Evolutionary conservation across 92 coral and sea anemone species (phyloP), one percentile per base, ranked within the genome.

Genomic region (Bergia sp.): DNA sequence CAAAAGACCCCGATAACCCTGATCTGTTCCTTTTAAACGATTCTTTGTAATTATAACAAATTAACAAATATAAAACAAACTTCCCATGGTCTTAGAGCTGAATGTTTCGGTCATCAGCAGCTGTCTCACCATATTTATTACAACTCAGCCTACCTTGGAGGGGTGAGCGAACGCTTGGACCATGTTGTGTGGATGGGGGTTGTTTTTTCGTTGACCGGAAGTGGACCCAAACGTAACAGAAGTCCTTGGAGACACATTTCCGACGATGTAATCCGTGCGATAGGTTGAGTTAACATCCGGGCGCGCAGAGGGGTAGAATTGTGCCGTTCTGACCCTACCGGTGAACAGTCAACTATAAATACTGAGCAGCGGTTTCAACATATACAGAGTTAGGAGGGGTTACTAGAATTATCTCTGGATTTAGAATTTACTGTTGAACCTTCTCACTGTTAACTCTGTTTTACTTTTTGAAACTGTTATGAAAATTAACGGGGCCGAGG

Each of bases 121-220:
- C 13, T 53, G 0, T 45, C 49, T 3, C 2, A 38, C 43, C 36
- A 79, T 20, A 37, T 50, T 29, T 45, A 39, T 71, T 5, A 29
- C 57, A 66, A 0, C 29, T 37, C 21, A 5, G 85, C 94, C 38
- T 84, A 95, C 98, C 83, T 90, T 95, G 49, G 41, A 67, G 2
- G 98, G 98, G 55, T 95, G 98, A 15, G 81, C 73, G 81, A 95
- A 95, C 2, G 93, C 96, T 39, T 92, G 92, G 43, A 91, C 91
- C 96, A 95, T 88, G 92, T 95, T 95, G 82, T 95, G 96, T 6
- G 98, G 98, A 45, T 93, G 98, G 11, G 98, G 98, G 76, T 95
- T 95, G 91, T 95, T 95, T 76, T 86, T 95, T 1, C 98, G 84
- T 66, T 80, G 85, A 79, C 98, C 94, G 21, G 96, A 95, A 20